Evolutionary conservation across 2,797 vertebrate species (phyloP).

Genomic region (Leucoraja ocellata): DNA sequence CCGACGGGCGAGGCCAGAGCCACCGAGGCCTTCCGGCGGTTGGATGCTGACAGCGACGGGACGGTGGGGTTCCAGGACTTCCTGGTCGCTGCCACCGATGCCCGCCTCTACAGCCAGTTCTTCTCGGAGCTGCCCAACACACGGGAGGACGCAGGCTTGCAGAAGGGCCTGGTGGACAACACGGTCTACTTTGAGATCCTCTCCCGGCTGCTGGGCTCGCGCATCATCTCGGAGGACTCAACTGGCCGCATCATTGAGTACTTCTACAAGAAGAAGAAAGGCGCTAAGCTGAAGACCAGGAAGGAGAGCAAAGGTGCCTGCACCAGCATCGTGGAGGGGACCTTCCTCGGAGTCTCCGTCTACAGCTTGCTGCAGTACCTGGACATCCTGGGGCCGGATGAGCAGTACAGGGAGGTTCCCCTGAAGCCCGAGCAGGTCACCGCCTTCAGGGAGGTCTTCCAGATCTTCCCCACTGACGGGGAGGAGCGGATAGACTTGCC

Average conservation of each 20-base stretch:
- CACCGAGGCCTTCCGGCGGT: neutral
- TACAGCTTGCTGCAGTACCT: slow-evolving; percentile 12
- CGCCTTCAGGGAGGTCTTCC: neutral
- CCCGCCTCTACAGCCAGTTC: neutral
- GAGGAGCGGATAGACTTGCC: neutral
- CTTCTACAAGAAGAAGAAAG: slow-evolving; percentile 21
- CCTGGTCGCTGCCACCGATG: neutral
- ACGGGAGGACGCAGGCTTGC: neutral
- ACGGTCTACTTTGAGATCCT: neutral
- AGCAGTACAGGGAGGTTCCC: neutral
- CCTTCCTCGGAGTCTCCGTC: neutral
- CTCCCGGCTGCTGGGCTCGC: neutral
- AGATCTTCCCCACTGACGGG: neutral
- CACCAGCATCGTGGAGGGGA: neutral
- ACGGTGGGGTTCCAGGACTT: neutral
- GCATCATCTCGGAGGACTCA: neutral
- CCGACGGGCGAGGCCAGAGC: neutral
- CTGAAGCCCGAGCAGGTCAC: neutral
- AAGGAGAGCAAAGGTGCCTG: neutral
- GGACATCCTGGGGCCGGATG: slow-evolving; percentile 5
- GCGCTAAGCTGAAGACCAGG: neutral
- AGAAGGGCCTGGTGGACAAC: slow-evolving; percentile 20
- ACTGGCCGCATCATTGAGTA: neutral
- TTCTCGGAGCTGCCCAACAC: neutral
- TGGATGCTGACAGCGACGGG: neutral